Base-by-base conservation (phyloP, 1,140 invertebrate species). In the Procambarus clarkii region DNA sequence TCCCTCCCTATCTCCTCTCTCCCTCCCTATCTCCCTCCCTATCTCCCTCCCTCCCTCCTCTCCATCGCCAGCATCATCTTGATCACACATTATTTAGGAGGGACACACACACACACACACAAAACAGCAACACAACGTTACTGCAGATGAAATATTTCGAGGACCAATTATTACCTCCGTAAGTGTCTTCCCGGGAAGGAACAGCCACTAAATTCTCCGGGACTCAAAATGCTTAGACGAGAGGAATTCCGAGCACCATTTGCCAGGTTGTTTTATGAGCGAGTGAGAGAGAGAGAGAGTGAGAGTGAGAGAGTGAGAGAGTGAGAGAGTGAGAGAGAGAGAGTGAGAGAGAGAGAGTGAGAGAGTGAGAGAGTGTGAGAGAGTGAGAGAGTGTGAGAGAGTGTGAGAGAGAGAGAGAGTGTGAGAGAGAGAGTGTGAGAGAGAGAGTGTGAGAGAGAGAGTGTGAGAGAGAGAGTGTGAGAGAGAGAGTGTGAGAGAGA, bases 241-340 rank as follows among this genome's bases (percentile, higher is more conserved):
- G 48, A 80, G 45, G 48, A 54, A 80, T 80, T 80, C 50, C 79
- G 54, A 48, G 79, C 79, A 44, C 79, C 79, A 80, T 80, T 80
- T 80, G 79, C 79, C 46, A 34, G 46, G 54, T 45, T 80, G 48
- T 80, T 80, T 80, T 80, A 80, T 80, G 79, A 48, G 50, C 24
- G 21, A 11, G 11, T 11, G n/a, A 1, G n/a, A 24, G 1, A 21
- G 1, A 21, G 44, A 21, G 15, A 34, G 44, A 0, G n/a, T 34
- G 44, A 0, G 18, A 34, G 44, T 8, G 44, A 74, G n/a, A 21
- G 7, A 7, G 8, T 74, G 7, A 74, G 15, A n/a, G n/a, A 69
- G 11, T 21, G 69, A 71, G 69, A 71, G 69, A 71, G 69, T 21
- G 69, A 71, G 69, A 71, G 69, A 71, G 69, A 71, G 69, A 71